Conservation (phyloP, 2,797 vertebrate species). For the Myotis planiceps region DNA sequence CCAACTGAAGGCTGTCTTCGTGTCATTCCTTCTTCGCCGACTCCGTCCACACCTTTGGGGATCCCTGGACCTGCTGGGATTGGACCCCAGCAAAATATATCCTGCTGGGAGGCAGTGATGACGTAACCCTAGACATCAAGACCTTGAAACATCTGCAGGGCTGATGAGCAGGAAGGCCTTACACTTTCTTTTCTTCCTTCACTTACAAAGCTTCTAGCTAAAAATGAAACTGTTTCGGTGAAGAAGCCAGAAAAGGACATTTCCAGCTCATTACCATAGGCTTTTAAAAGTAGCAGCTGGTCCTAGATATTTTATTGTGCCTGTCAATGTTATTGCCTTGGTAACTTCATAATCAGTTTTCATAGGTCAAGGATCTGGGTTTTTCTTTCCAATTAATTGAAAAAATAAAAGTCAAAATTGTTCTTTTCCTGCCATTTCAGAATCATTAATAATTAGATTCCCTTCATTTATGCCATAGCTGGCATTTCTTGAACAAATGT, state of each 20-base stretch:
- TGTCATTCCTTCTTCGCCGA: too few relatives aligned
- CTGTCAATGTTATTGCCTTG: background rate
- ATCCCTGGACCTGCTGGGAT: too few relatives aligned
- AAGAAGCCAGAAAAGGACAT: background rate
- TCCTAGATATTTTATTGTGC: background rate
- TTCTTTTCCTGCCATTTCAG: constrained; percentile 74
- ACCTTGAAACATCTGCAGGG: background rate
- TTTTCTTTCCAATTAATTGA: constrained; percentile 30
- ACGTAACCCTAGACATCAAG: background rate
- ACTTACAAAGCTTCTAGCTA: background rate
- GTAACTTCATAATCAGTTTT: constrained; percentile 40
- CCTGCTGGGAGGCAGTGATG: background rate
- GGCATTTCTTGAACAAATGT: constrained; percentile 50
- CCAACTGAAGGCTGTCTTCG: too few relatives aligned
- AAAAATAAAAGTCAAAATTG: constrained; percentile 73
- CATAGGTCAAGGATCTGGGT: constrained; percentile 43
- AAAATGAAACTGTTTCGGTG: background rate
- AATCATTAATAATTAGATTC: constrained; percentile 73
- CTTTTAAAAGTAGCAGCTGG: constrained; percentile 48
- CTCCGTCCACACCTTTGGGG: too few relatives aligned
- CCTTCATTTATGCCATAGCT: constrained; percentile 18
- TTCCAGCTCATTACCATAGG: background rate
- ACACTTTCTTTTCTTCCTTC: background rate
- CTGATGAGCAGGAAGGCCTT: background rate
- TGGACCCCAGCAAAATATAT: too few relatives aligned